Evolutionary conservation across 2,797 vertebrate species (phyloP).

Genomic region (Brachyalestes nurse): DNA sequence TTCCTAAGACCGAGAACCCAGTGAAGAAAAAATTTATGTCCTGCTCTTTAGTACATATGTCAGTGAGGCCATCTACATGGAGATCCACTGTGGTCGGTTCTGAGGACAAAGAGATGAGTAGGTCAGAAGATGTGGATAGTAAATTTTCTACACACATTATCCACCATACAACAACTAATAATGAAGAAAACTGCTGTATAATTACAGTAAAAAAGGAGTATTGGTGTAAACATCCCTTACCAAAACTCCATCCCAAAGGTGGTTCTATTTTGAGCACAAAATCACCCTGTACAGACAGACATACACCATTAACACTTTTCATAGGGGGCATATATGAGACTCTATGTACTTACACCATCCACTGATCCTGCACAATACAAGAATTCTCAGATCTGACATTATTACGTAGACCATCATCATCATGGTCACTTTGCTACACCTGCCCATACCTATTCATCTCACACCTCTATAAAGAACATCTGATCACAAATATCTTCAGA

Average conservation of each 20-base stretch:
- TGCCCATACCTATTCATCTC: no score
- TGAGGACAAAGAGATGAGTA: slow-evolving; percentile 59
- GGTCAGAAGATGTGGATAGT: not conserved
- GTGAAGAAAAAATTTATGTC: slow-evolving; percentile 98
- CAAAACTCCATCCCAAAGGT: slow-evolving; percentile 97
- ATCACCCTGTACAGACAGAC: slow-evolving; percentile 83
- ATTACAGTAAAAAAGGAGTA: not conserved
- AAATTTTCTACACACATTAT: not conserved
- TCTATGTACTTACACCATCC: no score
- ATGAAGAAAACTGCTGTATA: not conserved
- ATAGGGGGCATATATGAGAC: not conserved
- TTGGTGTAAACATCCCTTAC: slow-evolving; percentile 75
- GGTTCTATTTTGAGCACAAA: slow-evolving; percentile 98
- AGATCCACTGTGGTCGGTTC: slow-evolving; percentile 94
- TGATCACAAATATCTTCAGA: no score
- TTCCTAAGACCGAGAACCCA: slow-evolving; percentile 93
- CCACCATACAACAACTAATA: not conserved
- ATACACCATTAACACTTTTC: not conserved
- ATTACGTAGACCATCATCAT: no score
- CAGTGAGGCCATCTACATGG: slow-evolving; percentile 91
- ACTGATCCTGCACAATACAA: no score
- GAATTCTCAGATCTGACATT: no score
- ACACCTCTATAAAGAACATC: no score
- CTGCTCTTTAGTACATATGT: slow-evolving; percentile 96
- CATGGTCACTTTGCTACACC: no score